Evolutionary conservation across 2,888 invertebrate genomes (phyloP), one percentile per base, ranked within the genome.

Genomic region (Netelia fuscicornis): DNA sequence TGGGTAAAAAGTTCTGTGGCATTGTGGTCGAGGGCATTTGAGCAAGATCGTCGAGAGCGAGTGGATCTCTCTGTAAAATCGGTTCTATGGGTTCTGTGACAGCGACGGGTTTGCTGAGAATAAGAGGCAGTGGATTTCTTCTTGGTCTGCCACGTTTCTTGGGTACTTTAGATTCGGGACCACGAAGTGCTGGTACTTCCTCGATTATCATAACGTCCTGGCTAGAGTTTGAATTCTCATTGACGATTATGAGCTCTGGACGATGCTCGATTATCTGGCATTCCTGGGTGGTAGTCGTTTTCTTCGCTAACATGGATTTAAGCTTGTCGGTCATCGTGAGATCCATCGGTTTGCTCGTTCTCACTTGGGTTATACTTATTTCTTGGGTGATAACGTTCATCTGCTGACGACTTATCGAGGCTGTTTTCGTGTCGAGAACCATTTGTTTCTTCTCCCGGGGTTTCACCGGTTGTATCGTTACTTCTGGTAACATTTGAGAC

Each of bases 201-300:
- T 94, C 94, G 68, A 94, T 93, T n/a, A 93, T 94, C 90, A 93
- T 91, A 11, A 94, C 92, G 64, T 93, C 94, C 86, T 93, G 94
- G 76, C 94, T 94, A 6, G 94, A 94, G 77, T 93, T 93, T 0
- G 94, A 93, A 71, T 93, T 93, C 54, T 94, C 93, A 71, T 94
- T 94, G 8, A 93, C 93, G 60, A 94, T 93, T 72, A 93, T 93
- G 8, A 94, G 81, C 74, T 94, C 94, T 0, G 94, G 93, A 23
- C 92, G 91, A 67, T 91, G 92, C 30, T 93, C 93, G 42, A 93
- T 93, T 30, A 94, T 93, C 71, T 93, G 93, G 60, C 93, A 93
- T 48, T 93, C 93, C 0, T 87, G 86, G 1, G 91, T 92, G 10
- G 87, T 84, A 0, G 87, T 42, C 1, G 83, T 60, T 20, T 83